These are phyloP conservation scores for Ranitomeya imitator DNA, from an alignment of 2,113 vertebrate species.

Conservation along the genomic window DNA sequence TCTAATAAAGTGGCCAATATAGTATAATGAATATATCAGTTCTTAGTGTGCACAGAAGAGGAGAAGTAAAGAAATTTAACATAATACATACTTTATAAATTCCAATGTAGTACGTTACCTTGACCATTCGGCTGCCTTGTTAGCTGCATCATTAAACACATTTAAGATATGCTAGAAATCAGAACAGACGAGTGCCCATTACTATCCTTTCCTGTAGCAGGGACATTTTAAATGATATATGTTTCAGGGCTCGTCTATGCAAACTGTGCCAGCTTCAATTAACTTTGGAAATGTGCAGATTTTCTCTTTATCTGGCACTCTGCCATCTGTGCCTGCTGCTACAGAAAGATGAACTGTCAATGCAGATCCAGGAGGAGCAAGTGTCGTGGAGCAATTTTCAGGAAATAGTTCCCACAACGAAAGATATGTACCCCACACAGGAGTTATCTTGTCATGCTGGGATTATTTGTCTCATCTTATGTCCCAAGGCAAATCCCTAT, in stretches of 20 bases:
- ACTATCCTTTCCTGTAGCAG: not conserved
- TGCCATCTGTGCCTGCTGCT: not conserved
- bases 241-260: not conserved
- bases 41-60: no score
- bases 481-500: not conserved
- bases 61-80: no score
- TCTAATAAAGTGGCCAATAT: no score
- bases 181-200: not conserved
- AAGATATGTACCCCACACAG: not conserved
- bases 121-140: not conserved
- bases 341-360: conserved; percentile 19
- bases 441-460: not conserved
- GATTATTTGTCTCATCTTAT: not conserved
- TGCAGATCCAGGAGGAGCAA: conserved; percentile 27
- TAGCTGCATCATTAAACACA: not conserved
- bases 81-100: no score
- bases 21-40: no score
- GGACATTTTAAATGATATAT: not conserved
- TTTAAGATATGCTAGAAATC: not conserved
- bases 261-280: conserved; percentile 20
- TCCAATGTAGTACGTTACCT: not conserved
- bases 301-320: not conserved
- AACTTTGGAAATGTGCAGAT: not conserved
- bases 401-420: conserved; percentile 13
- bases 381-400: not conserved